Conservation (phyloP, 2,797 vertebrate species). For the Rhynchonycteris naso region DNA sequence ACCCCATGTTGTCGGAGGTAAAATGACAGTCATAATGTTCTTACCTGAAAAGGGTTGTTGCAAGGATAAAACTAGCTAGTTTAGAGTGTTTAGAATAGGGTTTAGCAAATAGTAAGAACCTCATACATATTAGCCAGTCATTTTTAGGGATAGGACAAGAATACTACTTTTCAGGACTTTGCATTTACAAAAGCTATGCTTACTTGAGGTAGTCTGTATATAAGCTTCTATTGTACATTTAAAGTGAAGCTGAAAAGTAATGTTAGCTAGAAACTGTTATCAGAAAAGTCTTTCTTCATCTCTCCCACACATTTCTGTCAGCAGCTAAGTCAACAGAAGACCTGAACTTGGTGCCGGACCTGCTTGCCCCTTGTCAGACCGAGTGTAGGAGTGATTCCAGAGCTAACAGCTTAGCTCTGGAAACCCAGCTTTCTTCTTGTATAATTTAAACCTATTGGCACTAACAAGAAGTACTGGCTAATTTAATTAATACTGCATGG, state of each 20-base stretch:
- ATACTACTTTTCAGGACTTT: neutral
- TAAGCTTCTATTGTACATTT: neutral
- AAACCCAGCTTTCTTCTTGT: neutral
- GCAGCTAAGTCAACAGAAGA: neutral
- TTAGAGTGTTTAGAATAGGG: neutral
- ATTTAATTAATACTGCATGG: neutral
- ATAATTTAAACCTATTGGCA: neutral
- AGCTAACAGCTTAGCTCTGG: neutral
- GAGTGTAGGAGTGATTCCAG: constrained; percentile 23
- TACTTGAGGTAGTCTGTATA: neutral
- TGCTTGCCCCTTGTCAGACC: neutral
- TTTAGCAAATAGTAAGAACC: neutral
- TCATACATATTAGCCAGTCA: neutral
- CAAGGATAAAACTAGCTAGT: neutral
- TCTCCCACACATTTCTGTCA: neutral
- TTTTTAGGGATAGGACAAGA: neutral
- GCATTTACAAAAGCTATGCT: neutral
- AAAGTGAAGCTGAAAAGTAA: neutral
- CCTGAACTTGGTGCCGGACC: neutral
- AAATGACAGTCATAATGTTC: neutral
- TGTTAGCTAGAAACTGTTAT: neutral
- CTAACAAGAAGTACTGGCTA: neutral
- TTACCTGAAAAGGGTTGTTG: neutral
- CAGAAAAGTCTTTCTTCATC: neutral
- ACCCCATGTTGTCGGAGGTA: neutral